Conservation (phyloP, 2,797 vertebrate species). For the Eupleurogrammus muticus region DNA sequence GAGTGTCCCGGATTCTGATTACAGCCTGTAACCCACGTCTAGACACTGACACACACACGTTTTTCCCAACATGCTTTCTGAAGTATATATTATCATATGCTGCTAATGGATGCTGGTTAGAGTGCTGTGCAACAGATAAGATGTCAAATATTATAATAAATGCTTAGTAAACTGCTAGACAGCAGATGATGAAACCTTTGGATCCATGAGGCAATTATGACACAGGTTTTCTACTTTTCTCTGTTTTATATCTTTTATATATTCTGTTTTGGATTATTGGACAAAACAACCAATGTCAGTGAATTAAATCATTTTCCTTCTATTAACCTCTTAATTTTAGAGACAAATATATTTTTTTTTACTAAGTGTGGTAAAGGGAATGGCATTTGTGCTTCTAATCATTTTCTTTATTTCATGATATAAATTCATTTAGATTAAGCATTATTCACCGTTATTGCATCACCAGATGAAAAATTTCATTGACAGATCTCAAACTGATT, state of each 20-base stretch:
- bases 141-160: neutral
- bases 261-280: neutral
- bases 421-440: neutral
- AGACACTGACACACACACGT: slow-evolving; percentile 21
- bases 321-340: neutral
- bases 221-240: neutral
- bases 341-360: neutral
- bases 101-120: neutral
- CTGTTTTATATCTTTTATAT: neutral
- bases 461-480: neutral
- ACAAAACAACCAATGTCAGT: too few relatives aligned
- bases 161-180: neutral
- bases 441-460: neutral
- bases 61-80: neutral
- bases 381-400: neutral
- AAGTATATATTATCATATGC: neutral
- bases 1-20: slow-evolving; percentile 37
- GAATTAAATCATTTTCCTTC: too few relatives aligned
- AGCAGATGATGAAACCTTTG: too few relatives aligned
- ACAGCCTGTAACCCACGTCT: slow-evolving; percentile 21
- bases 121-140: neutral
- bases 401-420: neutral
- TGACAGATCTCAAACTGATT: neutral
- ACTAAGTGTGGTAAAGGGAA: neutral
- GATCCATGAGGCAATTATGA: too few relatives aligned